These are phyloP conservation scores for Procambarus clarkii DNA, from an alignment of 1,140 invertebrate genomes.

Conservation along the genomic window DNA sequence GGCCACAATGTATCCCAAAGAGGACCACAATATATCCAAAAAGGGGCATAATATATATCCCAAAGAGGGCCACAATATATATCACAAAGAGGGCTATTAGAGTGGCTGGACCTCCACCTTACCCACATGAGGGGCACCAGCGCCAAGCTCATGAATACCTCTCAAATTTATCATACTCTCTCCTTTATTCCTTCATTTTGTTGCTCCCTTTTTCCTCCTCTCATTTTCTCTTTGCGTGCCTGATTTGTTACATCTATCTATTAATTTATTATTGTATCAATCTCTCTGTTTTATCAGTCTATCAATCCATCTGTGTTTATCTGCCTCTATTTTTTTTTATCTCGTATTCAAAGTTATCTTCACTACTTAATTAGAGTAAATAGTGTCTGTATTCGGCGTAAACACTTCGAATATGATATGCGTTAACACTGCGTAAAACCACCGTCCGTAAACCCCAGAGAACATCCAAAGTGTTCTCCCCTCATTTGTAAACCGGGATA, in stretches of 20 bases:
- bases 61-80: too few relatives aligned
- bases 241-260: neutral
- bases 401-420: neutral
- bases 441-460: neutral
- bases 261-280: neutral
- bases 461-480: neutral
- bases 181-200: constrained; percentile 1
- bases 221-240: neutral
- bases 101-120: too few relatives aligned
- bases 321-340: too few relatives aligned
- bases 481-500: constrained; percentile 50
- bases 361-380: too few relatives aligned
- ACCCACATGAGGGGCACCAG: too few relatives aligned
- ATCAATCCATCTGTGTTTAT: too few relatives aligned
- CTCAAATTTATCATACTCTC: constrained; percentile 33
- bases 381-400: too few relatives aligned
- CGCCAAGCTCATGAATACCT: constrained; percentile 40
- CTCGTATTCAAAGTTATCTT: too few relatives aligned
- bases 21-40: too few relatives aligned
- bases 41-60: too few relatives aligned
- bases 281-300: neutral
- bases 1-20: too few relatives aligned
- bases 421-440: neutral
- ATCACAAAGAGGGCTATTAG: too few relatives aligned
- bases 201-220: neutral